Conservation (phyloP, 2,888 invertebrate genomes). For the Diarsia brunnea region DNA sequence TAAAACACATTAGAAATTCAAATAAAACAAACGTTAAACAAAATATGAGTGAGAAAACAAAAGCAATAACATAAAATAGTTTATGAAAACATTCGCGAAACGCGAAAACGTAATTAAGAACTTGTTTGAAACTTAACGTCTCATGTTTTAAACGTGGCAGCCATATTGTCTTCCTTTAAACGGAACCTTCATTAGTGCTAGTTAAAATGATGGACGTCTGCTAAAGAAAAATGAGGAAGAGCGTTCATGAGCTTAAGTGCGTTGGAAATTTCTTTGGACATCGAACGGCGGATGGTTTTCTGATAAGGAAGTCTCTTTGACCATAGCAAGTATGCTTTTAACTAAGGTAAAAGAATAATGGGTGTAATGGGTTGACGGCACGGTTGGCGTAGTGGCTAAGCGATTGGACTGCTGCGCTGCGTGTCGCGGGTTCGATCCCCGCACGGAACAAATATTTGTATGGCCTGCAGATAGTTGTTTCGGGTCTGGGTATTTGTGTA, state of each 20-base stretch:
- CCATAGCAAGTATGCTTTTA: not conserved
- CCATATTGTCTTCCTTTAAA: conserved; percentile 52
- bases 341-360: not conserved
- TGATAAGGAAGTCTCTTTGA: not conserved
- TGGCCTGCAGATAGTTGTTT: no score
- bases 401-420: no score
- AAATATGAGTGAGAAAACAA: conserved; percentile 52
- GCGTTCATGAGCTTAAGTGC: conserved; percentile 1
- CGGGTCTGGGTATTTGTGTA: no score
- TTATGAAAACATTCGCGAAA: conserved; percentile 61
- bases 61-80: conserved; percentile 60
- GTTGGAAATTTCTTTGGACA: conserved; percentile 1
- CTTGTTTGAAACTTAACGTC: conserved; percentile 58
- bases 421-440: no score
- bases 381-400: no score
- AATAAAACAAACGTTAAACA: conserved; percentile 37
- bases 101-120: conserved; percentile 68
- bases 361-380: no score
- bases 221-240: conserved; percentile 5
- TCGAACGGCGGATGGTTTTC: not conserved
- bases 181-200: conserved; percentile 17
- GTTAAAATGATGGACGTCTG: conserved; percentile 12
- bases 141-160: conserved; percentile 53
- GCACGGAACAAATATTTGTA: no score
- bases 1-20: not conserved